Percentiles rank a stretch among this genome's conserved stretches.
Conservation (phyloP, 2,113 vertebrate species). For the Triplophysa rosa region DNA sequence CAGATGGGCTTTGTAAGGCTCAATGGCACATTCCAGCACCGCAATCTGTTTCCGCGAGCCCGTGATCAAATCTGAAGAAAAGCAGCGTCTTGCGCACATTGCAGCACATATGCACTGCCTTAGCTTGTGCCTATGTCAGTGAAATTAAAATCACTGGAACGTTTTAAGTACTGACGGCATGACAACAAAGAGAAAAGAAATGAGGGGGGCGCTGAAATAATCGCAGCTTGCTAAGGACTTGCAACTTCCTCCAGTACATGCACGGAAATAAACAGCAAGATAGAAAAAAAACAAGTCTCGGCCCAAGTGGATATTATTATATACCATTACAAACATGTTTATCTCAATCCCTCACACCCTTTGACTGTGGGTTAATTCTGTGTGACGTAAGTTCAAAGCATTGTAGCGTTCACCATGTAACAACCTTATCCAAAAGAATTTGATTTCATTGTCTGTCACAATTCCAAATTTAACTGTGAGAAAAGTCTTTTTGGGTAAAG, state of each 20-base stretch:
- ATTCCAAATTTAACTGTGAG: constrained; percentile 53
- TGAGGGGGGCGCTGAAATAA: constrained; percentile 36
- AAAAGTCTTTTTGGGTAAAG: constrained; percentile 52
- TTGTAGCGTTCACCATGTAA: constrained; percentile 67
- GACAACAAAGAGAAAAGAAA: constrained; percentile 59
- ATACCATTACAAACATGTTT: constrained; percentile 78
- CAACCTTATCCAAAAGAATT: constrained; percentile 63
- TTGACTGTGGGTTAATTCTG: constrained; percentile 61
- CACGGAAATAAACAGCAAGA: constrained; percentile 52
- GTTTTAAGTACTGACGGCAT: constrained; percentile 65
- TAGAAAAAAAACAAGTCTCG: constrained; percentile 26
- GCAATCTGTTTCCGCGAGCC: constrained; percentile 73
- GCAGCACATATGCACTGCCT: constrained; percentile 56
- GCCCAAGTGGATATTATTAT: constrained; percentile 73
- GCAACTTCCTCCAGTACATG: constrained; percentile 50
- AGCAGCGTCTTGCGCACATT: constrained; percentile 54
- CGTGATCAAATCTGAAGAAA: constrained; percentile 59
- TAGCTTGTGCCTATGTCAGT: constrained; percentile 58
- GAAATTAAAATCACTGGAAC: constrained; percentile 65
- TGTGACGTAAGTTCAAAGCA: constrained; percentile 73
- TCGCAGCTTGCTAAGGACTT: constrained; percentile 55
- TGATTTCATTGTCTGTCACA: constrained; percentile 64
- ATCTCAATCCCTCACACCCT: constrained; percentile 68
- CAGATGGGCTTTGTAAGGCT: constrained; percentile 79
- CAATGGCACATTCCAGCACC: constrained; percentile 72